Base-by-base conservation (phyloP, 2,888 invertebrate species). In the Melanostoma scalare region DNA sequence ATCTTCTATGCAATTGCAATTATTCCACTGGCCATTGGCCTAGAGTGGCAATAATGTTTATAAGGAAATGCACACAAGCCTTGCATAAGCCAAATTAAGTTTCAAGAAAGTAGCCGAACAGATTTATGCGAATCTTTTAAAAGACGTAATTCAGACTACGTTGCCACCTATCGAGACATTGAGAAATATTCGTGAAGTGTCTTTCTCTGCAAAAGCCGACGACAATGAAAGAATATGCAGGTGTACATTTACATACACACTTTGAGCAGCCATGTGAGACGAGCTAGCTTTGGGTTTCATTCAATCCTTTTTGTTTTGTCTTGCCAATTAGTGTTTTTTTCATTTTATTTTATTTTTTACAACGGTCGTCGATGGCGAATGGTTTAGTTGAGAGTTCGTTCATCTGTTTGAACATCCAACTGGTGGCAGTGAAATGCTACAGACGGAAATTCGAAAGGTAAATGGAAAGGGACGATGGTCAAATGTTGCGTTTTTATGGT, bases 391-490 rank as follows among this genome's bases (percentile, higher is more conserved):
- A 73, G 63, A 67, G 55, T 79, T 79, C 61, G 67, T 79, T 79
- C 73, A 73, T 79, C 63, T 77, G 55, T 73, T 63, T 73, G 55
- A 20, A 10, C 40, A 56, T 48, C 56, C 60, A 60, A n/a, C 31
- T 5, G 46, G n/a, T 63, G 72, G 67, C 76, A 76, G 76, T 81
- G 81, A 81, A 81, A 76, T 67, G 46, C 3, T 56, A 50, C 36
- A 40, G 56, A 69, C 63, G 38, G 38, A 75, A 65, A 74, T 71
- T 60, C 52, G 69, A 68, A 56, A 69, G 68, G 76, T 53, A 77
- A 71, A 65, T 81, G 33, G 76, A 81, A 81, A 76, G 73, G 73
- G 73, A 73, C 73, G 55, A 63, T 56, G 53, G 67, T 69, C 56
- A 69, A 48, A 56, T 56, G 46, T 55, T 65, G 73, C 63, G 10